Evolutionary conservation across 2,888 invertebrate species (phyloP).

Genomic region (Idaea dimidiata): DNA sequence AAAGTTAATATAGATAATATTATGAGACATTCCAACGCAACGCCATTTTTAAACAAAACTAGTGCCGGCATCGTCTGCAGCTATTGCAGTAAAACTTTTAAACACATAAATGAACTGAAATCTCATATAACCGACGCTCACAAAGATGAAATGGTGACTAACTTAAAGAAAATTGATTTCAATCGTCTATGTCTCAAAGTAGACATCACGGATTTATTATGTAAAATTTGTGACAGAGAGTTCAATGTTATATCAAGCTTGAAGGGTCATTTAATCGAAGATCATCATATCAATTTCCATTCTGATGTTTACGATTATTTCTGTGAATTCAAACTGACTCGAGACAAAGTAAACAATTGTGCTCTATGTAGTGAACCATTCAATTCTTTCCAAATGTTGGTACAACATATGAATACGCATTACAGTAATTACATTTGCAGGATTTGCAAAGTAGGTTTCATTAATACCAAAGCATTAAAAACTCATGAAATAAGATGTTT

Average conservation of each 20-base stretch:
- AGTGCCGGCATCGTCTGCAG: conserved; percentile 61
- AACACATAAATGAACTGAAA: conserved; percentile 44
- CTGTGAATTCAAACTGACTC: too few species aligned
- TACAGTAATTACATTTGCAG: too few species aligned
- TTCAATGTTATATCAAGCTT: conserved; percentile 47
- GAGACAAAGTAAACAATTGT: too few species aligned
- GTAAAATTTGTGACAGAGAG: conserved; percentile 46
- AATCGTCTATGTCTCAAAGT: conserved; percentile 62
- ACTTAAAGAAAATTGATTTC: conserved; percentile 44
- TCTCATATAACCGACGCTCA: conserved; percentile 50
- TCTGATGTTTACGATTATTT: conserved; percentile 42
- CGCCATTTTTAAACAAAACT: conserved; percentile 58
- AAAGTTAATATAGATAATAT: conserved; percentile 44
- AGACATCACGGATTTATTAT: conserved; percentile 55
- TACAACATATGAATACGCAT: too few species aligned
- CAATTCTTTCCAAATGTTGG: too few species aligned
- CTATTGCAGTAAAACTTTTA: conserved; percentile 55
- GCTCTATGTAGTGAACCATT: too few species aligned
- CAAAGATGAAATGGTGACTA: conserved; percentile 33
- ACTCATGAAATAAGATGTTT: too few species aligned
- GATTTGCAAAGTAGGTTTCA: too few species aligned
- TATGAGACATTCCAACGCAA: conserved; percentile 54
- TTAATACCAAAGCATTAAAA: too few species aligned
- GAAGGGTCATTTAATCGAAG: conserved; percentile 51
- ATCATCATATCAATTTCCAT: conserved; percentile 54